Conservation (phyloP, 2,797 vertebrate genomes). For the Coendou prehensilis region DNA sequence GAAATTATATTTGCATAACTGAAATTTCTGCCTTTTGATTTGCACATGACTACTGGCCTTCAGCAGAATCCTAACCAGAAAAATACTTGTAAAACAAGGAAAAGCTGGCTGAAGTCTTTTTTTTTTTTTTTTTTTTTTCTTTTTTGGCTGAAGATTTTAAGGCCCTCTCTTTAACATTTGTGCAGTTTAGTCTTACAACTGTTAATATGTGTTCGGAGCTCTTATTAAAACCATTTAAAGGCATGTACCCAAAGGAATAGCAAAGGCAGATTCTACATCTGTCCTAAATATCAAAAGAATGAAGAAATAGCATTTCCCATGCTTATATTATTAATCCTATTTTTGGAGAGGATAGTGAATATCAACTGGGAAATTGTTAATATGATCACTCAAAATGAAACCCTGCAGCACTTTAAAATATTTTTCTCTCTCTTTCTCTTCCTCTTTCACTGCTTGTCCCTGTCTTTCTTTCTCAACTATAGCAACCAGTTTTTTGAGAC, state of each 20-base stretch:
- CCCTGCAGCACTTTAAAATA: background rate
- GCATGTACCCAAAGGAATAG: background rate
- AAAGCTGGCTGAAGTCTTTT: background rate
- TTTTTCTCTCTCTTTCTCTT: background rate
- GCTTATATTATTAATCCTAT: background rate
- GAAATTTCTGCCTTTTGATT: constrained; percentile 71
- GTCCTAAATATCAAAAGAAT: constrained; percentile 10
- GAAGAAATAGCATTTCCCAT: constrained; percentile 6
- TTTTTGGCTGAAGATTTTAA: background rate
- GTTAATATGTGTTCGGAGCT: background rate
- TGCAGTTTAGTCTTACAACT: background rate
- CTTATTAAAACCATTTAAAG: constrained; percentile 26
- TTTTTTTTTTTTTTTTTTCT: background rate
- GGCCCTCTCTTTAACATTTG: background rate
- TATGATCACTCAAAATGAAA: constrained; percentile 37
- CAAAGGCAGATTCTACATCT: background rate
- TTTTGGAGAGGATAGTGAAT: constrained; percentile 15
- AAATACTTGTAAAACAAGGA: constrained; percentile 23
- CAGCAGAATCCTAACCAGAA: constrained; percentile 29
- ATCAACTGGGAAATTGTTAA: background rate
- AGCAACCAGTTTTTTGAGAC: constrained; percentile 55
- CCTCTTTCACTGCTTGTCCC: background rate
- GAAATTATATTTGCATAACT: constrained; percentile 77
- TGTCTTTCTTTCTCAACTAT: background rate
- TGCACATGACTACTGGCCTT: constrained; percentile 41